Conservation (phyloP, 2,797 vertebrate species). For the Lacerta bilineata region DNA sequence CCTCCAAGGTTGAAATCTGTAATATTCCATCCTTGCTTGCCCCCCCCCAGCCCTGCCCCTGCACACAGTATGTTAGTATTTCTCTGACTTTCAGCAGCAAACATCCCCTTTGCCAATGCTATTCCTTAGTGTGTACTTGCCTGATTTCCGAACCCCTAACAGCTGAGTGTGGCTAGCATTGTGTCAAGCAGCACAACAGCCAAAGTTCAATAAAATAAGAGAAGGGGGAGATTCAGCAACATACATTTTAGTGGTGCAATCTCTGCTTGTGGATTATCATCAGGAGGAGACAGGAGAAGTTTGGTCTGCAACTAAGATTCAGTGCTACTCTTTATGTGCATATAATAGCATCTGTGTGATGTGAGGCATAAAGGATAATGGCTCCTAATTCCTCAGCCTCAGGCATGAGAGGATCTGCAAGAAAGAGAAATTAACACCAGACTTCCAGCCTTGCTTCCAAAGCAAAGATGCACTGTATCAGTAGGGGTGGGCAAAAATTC, state of each 20-base stretch:
- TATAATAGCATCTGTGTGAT: background rate
- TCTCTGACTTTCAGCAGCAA: conserved; percentile 22
- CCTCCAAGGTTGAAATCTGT: conserved; percentile 59
- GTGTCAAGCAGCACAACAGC: background rate
- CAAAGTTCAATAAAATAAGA: background rate
- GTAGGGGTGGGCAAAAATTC: background rate
- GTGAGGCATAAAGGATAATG: background rate
- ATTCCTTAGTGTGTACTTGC: background rate
- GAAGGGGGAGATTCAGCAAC: too few species aligned
- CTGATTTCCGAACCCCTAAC: background rate
- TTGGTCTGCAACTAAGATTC: background rate
- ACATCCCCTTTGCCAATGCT: conserved; percentile 26
- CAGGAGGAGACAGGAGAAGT: background rate
- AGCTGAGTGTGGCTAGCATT: background rate
- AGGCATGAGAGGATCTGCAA: background rate
- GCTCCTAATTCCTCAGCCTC: conserved; percentile 1
- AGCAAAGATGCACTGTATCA: background rate
- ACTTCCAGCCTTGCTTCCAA: background rate
- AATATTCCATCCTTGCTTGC: conserved; percentile 66
- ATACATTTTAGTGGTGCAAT: too few species aligned
- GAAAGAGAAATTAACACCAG: background rate
- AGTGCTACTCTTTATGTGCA: background rate
- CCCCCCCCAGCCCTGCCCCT: conserved; percentile 8
- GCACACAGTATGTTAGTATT: conserved; percentile 51
- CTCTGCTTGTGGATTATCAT: too few species aligned